These are phyloP conservation scores for Tetragnatha versicolor DNA, from an alignment of 1,140 invertebrate genomes.

Conservation along the genomic window DNA sequence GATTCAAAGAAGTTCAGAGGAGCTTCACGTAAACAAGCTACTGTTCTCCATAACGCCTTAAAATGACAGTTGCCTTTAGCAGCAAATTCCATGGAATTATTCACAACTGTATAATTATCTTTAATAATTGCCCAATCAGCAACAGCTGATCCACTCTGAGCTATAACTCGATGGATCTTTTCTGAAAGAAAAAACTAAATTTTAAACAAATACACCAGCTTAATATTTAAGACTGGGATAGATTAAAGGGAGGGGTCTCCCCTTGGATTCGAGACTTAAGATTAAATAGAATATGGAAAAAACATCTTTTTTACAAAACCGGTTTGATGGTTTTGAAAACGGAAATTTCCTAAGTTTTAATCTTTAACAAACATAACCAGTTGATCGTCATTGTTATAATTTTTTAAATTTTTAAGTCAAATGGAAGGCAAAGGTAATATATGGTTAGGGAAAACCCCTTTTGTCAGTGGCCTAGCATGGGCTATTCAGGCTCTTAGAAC, in stretches of 20 bases:
- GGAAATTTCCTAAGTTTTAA: too few species aligned
- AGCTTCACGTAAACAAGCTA: slow-evolving; percentile 79
- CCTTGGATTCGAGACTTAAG: neutral
- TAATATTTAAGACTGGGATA: neutral
- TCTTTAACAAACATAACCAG: too few species aligned
- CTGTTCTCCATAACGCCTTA: slow-evolving; percentile 85
- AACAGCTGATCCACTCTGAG: slow-evolving; percentile 86
- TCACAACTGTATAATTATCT: slow-evolving; percentile 84
- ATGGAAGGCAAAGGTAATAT: too few species aligned
- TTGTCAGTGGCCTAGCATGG: too few species aligned
- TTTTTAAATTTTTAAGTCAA: too few species aligned
- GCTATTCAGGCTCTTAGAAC: too few species aligned
- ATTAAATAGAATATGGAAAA: neutral
- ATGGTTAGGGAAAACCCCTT: too few species aligned
- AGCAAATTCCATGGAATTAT: slow-evolving; percentile 86
- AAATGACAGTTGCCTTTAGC: slow-evolving; percentile 83
- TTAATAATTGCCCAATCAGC: slow-evolving; percentile 91
- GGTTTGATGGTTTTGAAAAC: neutral
- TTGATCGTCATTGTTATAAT: too few species aligned
- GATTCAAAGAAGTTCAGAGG: slow-evolving; percentile 52
- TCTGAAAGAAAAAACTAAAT: slow-evolving; percentile 37
- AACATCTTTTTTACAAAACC: neutral
- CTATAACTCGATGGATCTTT: slow-evolving; percentile 59
- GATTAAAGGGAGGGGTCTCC: neutral
- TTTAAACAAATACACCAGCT: too few species aligned